Conservation (phyloP, 64 coral and sea anemone genomes). For the Dendrophyllia cribrosa region DNA sequence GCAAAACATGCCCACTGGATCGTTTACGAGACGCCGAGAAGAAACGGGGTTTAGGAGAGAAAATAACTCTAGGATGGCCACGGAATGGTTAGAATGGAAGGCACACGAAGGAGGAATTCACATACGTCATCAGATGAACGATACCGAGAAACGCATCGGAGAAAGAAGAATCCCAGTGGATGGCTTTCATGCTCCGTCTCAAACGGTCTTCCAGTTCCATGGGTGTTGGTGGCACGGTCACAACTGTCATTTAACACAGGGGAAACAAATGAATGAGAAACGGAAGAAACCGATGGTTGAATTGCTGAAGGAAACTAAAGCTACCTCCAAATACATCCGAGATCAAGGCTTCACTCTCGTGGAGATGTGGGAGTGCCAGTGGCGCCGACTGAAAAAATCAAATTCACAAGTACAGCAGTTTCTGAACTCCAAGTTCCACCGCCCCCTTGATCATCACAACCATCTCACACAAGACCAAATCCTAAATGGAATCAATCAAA, state of each 20-base stretch:
- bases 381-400: background rate
- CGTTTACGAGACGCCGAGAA: background rate
- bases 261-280: background rate
- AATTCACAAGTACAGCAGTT: conserved; percentile 21
- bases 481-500: too few relatives aligned
- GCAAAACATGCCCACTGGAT: conserved; percentile 43
- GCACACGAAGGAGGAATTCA: background rate
- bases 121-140: background rate
- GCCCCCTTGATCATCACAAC: background rate
- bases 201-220: background rate
- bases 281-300: background rate
- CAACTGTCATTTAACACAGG: background rate
- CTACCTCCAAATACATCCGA: conserved; percentile 2
- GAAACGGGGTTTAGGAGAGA: conserved; percentile 38
- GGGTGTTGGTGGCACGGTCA: conserved; percentile 31
- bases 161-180: background rate
- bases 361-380: conserved; percentile 62
- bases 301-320: too few relatives aligned
- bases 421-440: background rate
- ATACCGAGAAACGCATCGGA: conserved; percentile 28
- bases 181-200: background rate
- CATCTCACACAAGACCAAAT: background rate
- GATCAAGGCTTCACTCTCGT: background rate
- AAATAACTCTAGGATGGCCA: too few relatives aligned
- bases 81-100: background rate